phyloP scores from a whole-genome alignment of 2,888 invertebrate species.

The Pollenia griseotomentosa region DNA sequence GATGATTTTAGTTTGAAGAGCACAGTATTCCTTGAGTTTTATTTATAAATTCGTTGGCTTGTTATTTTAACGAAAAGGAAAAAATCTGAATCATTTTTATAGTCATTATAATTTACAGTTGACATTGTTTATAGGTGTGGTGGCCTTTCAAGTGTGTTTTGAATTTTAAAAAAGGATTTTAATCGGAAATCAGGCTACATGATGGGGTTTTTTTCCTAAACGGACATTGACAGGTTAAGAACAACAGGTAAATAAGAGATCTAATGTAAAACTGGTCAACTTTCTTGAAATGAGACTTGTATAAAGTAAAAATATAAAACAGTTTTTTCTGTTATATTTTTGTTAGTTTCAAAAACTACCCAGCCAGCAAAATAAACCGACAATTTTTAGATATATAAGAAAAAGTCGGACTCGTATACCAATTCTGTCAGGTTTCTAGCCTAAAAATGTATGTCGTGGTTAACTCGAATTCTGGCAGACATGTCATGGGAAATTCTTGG shows the following conservation, averaged over 20 bases:
- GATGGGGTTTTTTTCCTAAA: conserved; percentile 18
- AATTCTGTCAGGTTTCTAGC: too few relatives aligned
- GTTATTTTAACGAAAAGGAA: conserved; percentile 29
- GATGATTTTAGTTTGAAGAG: conserved; percentile 72
- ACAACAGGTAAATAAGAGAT: conserved; percentile 43
- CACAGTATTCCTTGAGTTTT: conserved; percentile 44
- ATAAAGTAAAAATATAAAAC: too few relatives aligned
- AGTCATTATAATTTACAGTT: conserved; percentile 71
- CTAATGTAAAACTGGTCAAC: too few relatives aligned
- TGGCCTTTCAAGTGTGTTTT: conserved; percentile 68
- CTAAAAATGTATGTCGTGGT: too few relatives aligned
- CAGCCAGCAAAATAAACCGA: too few relatives aligned
- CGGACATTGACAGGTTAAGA: conserved; percentile 29
- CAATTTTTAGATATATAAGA: too few relatives aligned
- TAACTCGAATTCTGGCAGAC: too few relatives aligned
- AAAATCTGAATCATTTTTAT: conserved; percentile 63
- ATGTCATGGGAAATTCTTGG: too few relatives aligned
- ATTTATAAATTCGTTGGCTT: conserved; percentile 8
- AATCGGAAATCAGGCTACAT: conserved; percentile 9
- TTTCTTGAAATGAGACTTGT: too few relatives aligned
- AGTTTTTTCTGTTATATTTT: too few relatives aligned
- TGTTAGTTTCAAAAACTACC: too few relatives aligned
- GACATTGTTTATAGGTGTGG: conserved; percentile 74
- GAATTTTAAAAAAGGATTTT: conserved; percentile 62
- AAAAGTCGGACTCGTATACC: too few relatives aligned